A percentile compares a stretch with the other conserved stretches of the same genome.
Conservation (phyloP, 2,888 invertebrate genomes). For the Amphipyra tragopoginis region DNA sequence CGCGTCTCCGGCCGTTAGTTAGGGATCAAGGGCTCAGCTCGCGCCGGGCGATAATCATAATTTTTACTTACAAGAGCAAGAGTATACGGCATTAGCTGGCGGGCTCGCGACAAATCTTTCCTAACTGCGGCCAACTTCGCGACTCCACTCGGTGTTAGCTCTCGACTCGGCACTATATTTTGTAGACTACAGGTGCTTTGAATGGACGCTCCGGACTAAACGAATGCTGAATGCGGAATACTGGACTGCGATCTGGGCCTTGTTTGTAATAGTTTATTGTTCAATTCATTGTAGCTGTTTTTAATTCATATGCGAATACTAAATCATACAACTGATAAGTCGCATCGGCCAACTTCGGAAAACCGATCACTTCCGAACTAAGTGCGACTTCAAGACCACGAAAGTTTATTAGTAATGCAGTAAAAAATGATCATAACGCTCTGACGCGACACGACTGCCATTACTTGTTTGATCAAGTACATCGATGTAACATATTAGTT, state of each 20-base stretch:
- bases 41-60: slow-evolving; percentile 89
- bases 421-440: too few relatives aligned
- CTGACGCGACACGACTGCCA: too few relatives aligned
- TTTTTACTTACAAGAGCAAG: slow-evolving; percentile 89
- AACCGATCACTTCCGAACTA: too few relatives aligned
- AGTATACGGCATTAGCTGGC: slow-evolving; percentile 84
- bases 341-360: too few relatives aligned
- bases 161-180: slow-evolving; percentile 70
- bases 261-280: not conserved
- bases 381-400: too few relatives aligned
- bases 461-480: too few relatives aligned
- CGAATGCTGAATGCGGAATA: slow-evolving; percentile 39
- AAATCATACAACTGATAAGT: too few relatives aligned
- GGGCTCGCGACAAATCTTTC: slow-evolving; percentile 87
- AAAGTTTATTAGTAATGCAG: too few relatives aligned
- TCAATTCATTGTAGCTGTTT: not conserved
- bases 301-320: not conserved
- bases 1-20: slow-evolving; percentile 85
- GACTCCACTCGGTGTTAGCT: slow-evolving; percentile 75
- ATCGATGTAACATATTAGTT: too few relatives aligned
- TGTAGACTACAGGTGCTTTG: slow-evolving; percentile 74
- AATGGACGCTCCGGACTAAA: slow-evolving; percentile 51
- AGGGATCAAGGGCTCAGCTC: slow-evolving; percentile 88
- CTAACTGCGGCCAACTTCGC: slow-evolving; percentile 88
- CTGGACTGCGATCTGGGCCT: slow-evolving; percentile 9